Evolutionary conservation across 1,140 invertebrate genomes (phyloP).

Genomic region (Trachymyrmex cornetzi): DNA sequence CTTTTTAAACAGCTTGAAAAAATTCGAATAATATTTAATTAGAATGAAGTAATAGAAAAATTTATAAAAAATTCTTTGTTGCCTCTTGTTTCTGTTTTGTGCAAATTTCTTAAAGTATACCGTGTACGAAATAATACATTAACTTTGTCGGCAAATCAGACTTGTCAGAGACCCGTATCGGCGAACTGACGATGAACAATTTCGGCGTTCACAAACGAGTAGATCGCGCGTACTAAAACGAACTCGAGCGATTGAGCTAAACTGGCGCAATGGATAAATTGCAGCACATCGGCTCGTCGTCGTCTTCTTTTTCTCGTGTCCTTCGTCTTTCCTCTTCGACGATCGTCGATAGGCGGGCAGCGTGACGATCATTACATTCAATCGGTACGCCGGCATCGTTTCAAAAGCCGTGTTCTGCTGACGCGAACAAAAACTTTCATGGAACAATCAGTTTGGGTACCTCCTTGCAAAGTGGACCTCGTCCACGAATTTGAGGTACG

Average conservation of each 20-base stretch:
- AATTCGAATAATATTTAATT: background rate
- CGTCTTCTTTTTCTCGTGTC: conserved; percentile 60
- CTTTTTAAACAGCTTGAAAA: background rate
- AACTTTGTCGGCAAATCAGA: conserved; percentile 7
- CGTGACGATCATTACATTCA: conserved; percentile 67
- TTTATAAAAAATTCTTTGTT: background rate
- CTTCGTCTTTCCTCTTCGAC: conserved; percentile 49
- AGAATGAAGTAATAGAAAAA: background rate
- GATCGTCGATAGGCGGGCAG: conserved; percentile 41
- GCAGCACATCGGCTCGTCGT: conserved; percentile 62
- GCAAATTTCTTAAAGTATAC: background rate
- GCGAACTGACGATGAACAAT: background rate
- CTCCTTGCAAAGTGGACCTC: background rate
- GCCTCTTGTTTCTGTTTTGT: background rate
- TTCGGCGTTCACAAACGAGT: conserved; percentile 42
- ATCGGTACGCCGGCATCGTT: conserved; percentile 29
- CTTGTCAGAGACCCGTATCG: conserved; percentile 15
- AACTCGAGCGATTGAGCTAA: conserved; percentile 77
- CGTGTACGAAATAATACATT: background rate
- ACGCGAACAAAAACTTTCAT: conserved; percentile 37
- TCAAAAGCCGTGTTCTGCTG: conserved; percentile 2
- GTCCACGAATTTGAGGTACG: conserved; percentile 6
- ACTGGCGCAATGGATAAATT: conserved; percentile 82
- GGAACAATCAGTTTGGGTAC: conserved; percentile 25
- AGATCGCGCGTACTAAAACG: conserved; percentile 39